Conservation (phyloP, 2,797 vertebrate genomes). For the Enteromius argenteus region DNA sequence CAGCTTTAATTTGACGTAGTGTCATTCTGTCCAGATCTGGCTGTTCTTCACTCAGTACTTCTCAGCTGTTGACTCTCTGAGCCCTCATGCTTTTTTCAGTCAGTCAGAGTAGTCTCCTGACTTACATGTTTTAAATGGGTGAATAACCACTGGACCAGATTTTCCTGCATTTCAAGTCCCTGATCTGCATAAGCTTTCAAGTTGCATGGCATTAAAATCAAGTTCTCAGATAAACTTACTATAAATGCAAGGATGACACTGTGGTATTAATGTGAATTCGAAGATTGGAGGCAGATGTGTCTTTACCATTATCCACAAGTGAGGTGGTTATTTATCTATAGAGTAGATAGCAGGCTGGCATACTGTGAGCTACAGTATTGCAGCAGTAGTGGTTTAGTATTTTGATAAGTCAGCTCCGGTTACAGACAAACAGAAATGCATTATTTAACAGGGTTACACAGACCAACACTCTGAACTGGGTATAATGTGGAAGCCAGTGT, state of each 20-base stretch:
- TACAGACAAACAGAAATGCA: conserved; percentile 17
- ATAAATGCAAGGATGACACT: neutral
- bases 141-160: conserved; percentile 12
- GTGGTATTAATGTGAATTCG: conserved; percentile 10
- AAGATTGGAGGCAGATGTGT: neutral
- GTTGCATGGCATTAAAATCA: conserved; percentile 12
- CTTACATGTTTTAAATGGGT: conserved; percentile 12
- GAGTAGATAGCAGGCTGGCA: neutral
- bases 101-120: conserved; percentile 10
- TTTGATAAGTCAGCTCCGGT: neutral
- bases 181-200: conserved; percentile 1
- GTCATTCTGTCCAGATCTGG: conserved; percentile 34
- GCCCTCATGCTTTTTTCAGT: neutral
- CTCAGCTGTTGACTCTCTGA: conserved; percentile 11
- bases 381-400: conserved; percentile 1
- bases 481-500: neutral
- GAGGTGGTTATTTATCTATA: neutral
- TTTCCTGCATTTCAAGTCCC: conserved; percentile 51
- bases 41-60: neutral
- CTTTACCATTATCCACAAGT: conserved; percentile 8
- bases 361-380: neutral
- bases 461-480: conserved; percentile 7
- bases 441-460: conserved; percentile 22
- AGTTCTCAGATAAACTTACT: neutral
- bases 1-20: conserved; percentile 26